These are phyloP conservation scores for Abrostola triplasia DNA, from an alignment of 2,888 invertebrate genomes.

Conservation along the genomic window DNA sequence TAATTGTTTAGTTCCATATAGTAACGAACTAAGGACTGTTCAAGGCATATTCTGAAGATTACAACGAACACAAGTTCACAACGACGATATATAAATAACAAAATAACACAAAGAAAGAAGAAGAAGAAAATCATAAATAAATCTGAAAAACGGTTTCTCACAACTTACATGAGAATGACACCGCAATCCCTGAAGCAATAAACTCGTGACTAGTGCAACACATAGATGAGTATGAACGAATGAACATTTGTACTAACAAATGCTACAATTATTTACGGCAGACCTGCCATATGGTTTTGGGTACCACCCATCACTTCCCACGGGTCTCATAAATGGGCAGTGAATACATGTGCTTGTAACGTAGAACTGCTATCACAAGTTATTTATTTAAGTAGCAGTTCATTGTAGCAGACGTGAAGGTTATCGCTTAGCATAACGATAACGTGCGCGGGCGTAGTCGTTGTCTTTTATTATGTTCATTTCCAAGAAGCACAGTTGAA, in stretches of 20 bases:
- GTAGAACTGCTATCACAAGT: neutral
- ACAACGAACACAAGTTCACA: too few species aligned
- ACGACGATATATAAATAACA: too few species aligned
- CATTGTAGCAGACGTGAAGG: slow-evolving; percentile 1
- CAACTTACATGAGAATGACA: neutral
- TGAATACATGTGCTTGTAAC: neutral
- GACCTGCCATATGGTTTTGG: slow-evolving; percentile 1
- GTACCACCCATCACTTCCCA: neutral
- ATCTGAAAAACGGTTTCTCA: neutral
- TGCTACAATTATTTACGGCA: neutral
- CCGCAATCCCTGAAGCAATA: neutral
- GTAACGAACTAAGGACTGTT: too few species aligned
- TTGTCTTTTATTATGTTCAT: neutral
- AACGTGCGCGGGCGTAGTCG: neutral
- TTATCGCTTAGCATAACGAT: slow-evolving; percentile 1
- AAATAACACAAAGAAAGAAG: neutral
- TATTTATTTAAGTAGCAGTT: slow-evolving; percentile 5
- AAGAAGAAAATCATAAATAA: neutral
- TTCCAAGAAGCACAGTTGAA: neutral
- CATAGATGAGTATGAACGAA: neutral
- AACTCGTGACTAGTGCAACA: neutral
- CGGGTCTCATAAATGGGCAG: slow-evolving; percentile 4
- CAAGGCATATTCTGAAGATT: too few species aligned
- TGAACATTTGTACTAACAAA: neutral
- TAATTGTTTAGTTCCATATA: too few species aligned